Conservation (phyloP, 2,888 invertebrate genomes). For the Hermodice carunculata region DNA sequence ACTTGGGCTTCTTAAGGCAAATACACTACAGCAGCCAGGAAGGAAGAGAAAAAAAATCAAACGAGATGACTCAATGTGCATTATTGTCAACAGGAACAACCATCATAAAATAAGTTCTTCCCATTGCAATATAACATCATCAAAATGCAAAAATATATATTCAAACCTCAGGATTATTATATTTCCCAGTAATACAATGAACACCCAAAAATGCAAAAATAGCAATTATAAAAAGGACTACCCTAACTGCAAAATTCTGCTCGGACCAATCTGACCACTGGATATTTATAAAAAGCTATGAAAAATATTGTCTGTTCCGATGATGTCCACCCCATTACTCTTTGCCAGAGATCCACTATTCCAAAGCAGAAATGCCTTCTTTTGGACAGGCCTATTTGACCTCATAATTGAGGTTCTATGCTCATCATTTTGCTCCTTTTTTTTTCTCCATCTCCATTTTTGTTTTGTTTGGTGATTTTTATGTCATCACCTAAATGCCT, state of each 20-base stretch:
- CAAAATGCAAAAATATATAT: conserved; percentile 25
- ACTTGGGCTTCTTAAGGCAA: too few species aligned
- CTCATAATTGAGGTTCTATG: too few species aligned
- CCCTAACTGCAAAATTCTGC: conserved; percentile 25
- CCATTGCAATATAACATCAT: conserved; percentile 11
- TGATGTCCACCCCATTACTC: too few species aligned
- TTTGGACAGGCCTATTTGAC: too few species aligned
- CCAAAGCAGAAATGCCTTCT: too few species aligned
- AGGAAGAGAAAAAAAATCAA: not conserved
- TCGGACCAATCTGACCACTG: conserved; percentile 11
- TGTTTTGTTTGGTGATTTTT: too few species aligned
- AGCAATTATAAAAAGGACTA: conserved; percentile 28
- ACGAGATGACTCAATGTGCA: not conserved
- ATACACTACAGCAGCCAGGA: too few species aligned
- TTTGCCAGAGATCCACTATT: too few species aligned
- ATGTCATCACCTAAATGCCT: too few species aligned
- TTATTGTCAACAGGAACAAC: conserved; percentile 24
- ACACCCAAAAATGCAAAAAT: conserved; percentile 29
- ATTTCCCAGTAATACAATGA: conserved; percentile 18
- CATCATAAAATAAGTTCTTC: conserved; percentile 25
- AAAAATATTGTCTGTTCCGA: too few species aligned
- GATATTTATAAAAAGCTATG: conserved; percentile 24
- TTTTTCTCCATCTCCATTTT: too few species aligned
- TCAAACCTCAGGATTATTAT: conserved; percentile 6
- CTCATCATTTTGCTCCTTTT: too few species aligned